phyloP scores from a whole-genome alignment of 2,113 vertebrate species.

The Gymnorhina tibicen region DNA sequence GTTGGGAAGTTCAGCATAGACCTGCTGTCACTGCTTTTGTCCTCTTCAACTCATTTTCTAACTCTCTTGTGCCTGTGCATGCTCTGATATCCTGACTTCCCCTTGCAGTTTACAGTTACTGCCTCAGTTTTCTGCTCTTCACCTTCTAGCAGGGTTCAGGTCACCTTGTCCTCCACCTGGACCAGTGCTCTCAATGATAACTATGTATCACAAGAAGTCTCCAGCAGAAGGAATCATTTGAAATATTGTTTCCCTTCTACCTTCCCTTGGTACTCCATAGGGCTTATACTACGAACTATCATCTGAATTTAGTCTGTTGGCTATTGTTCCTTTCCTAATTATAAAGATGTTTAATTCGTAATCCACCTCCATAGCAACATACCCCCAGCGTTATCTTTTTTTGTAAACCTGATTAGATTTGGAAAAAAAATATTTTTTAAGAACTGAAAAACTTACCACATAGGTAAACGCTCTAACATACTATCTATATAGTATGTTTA shows the following conservation, averaged over 20 bases:
- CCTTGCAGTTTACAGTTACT: background rate
- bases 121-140: background rate
- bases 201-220: background rate
- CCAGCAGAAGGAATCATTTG: background rate
- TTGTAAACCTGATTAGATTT: background rate
- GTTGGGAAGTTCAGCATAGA: background rate
- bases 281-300: background rate
- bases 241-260: background rate
- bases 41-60: background rate
- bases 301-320: background rate
- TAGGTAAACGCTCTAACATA: background rate
- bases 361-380: background rate
- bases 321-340: background rate
- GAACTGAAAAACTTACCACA: background rate
- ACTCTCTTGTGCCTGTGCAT: background rate
- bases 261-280: background rate
- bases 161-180: background rate
- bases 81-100: background rate
- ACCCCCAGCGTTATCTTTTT: background rate
- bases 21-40: background rate
- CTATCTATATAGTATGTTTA: background rate
- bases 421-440: background rate
- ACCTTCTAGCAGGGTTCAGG: background rate
- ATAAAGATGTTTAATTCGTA: background rate
- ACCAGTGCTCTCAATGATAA: background rate